These are phyloP conservation scores for Squalus acanthias DNA, from an alignment of 2,797 vertebrate species.

Conservation along the genomic window DNA sequence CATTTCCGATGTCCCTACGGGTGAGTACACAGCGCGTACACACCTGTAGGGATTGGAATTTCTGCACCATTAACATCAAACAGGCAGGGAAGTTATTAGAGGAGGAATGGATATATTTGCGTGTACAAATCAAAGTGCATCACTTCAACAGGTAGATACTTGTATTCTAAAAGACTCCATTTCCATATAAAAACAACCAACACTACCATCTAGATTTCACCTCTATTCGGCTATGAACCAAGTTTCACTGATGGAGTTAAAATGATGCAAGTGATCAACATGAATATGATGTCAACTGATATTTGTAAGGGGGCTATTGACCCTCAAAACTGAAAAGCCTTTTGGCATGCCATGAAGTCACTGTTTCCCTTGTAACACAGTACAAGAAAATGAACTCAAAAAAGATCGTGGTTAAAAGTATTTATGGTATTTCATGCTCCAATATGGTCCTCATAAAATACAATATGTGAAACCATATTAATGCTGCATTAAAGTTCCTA, in stretches of 20 bases:
- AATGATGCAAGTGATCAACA: background rate
- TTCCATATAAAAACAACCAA: background rate
- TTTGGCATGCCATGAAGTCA: background rate
- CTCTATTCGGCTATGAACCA: background rate
- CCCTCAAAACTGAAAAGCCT: background rate
- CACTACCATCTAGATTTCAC: background rate
- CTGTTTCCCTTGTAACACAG: background rate
- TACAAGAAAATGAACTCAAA: background rate
- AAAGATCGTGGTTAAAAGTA: background rate
- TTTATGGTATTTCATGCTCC: background rate
- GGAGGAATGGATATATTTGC: background rate
- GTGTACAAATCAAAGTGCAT: background rate
- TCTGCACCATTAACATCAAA: background rate
- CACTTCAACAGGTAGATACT: background rate
- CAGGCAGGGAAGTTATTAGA: background rate
- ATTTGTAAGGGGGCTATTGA: background rate
- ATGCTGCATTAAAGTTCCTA: background rate
- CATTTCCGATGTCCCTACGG: too few relatives aligned
- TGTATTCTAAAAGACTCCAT: background rate
- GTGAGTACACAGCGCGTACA: too few relatives aligned
- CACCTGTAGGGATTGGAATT: too few relatives aligned
- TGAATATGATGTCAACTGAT: background rate
- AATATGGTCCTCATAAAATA: background rate
- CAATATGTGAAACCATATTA: background rate
- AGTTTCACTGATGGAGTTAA: background rate